Conservation (phyloP, 23 tunicate species). For the Halocynthia roretzi region DNA sequence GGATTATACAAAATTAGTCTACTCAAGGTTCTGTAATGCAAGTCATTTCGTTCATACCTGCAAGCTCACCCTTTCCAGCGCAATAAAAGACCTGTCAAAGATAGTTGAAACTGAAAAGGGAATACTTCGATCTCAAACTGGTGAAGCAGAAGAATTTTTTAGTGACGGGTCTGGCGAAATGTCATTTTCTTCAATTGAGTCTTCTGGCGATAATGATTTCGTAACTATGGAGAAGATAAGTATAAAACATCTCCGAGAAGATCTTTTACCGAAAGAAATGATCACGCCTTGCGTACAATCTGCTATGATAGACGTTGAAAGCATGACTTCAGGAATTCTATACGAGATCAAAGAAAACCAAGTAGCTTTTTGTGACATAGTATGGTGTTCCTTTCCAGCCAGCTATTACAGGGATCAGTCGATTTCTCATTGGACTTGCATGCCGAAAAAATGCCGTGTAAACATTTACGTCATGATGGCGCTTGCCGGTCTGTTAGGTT, state of each 20-base stretch:
- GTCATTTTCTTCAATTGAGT: neutral
- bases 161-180: neutral
- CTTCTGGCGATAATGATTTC: neutral
- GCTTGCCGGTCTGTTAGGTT: constrained; percentile 7
- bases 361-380: constrained; percentile 17
- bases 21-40: constrained; percentile 6
- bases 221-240: neutral
- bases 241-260: neutral
- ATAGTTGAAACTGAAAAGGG: neutral
- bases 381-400: constrained; percentile 18
- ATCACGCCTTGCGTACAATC: constrained; percentile 20
- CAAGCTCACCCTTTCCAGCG: neutral
- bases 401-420: neutral
- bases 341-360: constrained; percentile 15
- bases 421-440: constrained; percentile 11
- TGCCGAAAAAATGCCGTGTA: neutral
- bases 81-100: neutral
- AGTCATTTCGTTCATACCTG: neutral
- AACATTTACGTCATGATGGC: constrained; percentile 26
- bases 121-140: neutral
- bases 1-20: neutral
- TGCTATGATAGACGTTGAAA: constrained; percentile 4
- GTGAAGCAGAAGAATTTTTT: neutral
- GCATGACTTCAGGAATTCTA: constrained; percentile 5
- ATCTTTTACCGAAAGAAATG: neutral